Base-by-base conservation (phyloP, 2,797 vertebrate genomes). In the Protosalanx chinensis region DNA sequence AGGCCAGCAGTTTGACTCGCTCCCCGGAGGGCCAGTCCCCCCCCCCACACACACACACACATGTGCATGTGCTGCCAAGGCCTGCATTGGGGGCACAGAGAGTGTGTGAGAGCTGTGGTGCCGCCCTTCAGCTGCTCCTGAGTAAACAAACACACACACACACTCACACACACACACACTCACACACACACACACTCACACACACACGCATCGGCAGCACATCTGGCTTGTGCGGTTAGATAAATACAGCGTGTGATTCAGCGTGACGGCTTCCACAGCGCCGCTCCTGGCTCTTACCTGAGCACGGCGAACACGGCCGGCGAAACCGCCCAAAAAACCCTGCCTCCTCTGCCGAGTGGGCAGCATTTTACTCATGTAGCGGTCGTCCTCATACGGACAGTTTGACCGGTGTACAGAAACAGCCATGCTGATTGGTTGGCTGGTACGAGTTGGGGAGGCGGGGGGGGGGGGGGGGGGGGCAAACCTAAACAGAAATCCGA, bases 1-100 rank as follows among this genome's bases (percentile, higher is more conserved):
- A 74, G 66, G 32, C 33, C 64, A 68, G 79, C 64, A 73, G 71
- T 82, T 76, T 72, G 49, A 68, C 74, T 46, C 64, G 27, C 57
- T 68, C 64, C 69, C 82, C 57, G 10, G 62, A 53, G 51, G 51
- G 51, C 51, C 57, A 18, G 20, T 8, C 57, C 57, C 57, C 57
- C 1, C 57, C 15, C 57, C 18, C 58, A 12, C 20, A 59, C 58
- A 27, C 58, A 20, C 57, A 27, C 58, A 20, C 56, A 58, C 56
- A 58, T n/a, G 3, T 18, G 4, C 53, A 23, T 23, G 10, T 8
- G 58, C 58, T 53, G 51, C 51, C 51, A 53, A 53, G 51, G 51
- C 51, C 51, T 53, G 51, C 51, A n/a, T 53, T 53, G 18, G 15
- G 51, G 51, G 16, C 51, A 53, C 51, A 53, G 51, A 53, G 16